phyloP scores from a whole-genome alignment of 2,888 invertebrate genomes.

The Sarcophaga rosellei region DNA sequence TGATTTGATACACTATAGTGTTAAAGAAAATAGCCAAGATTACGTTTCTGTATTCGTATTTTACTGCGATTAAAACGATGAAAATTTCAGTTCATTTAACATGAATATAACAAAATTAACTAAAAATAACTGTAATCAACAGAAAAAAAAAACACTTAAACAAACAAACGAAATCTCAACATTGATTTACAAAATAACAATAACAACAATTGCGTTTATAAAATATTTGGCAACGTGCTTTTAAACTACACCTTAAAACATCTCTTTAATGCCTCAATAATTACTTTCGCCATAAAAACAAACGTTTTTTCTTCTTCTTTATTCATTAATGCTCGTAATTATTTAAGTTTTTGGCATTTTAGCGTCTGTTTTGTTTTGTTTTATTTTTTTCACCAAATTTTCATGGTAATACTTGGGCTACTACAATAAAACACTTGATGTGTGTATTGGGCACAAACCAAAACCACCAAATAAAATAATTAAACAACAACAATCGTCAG shows the following conservation, averaged over 20 bases:
- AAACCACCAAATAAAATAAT: constrained; percentile 30
- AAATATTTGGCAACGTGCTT: constrained; percentile 40
- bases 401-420: constrained; percentile 13
- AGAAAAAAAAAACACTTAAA: background rate
- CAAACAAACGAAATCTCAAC: background rate
- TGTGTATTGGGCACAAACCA: constrained; percentile 18
- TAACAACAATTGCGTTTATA: constrained; percentile 25
- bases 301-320: constrained; percentile 31
- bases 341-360: constrained; percentile 25
- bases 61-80: background rate
- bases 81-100: constrained; percentile 24
- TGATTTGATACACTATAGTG: background rate
- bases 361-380: background rate
- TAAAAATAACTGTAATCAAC: background rate
- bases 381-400: constrained; percentile 22
- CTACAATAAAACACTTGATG: constrained; percentile 8
- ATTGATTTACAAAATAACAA: background rate
- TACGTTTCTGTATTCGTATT: background rate
- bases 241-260: constrained; percentile 42
- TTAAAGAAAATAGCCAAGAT: background rate
- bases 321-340: background rate
- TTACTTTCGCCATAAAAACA: constrained; percentile 63
- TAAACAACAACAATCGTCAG: constrained; percentile 25
- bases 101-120: background rate
- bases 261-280: constrained; percentile 62